Evolutionary conservation across 2,888 invertebrate genomes (phyloP), one percentile per base, ranked within the genome.

Genomic region (Luffia ferchaultella): DNA sequence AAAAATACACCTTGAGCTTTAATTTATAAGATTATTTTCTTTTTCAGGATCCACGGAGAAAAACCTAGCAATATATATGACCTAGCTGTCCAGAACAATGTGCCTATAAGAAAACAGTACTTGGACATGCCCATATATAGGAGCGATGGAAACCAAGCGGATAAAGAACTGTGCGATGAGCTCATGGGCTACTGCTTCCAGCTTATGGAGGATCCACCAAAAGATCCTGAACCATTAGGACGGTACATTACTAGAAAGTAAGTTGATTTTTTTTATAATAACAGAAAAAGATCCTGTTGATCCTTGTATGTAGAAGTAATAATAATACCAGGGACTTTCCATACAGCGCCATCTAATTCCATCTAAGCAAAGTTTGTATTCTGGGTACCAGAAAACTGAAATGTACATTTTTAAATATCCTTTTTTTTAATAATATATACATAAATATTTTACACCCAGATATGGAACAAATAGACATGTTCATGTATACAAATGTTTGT

Each of bases 41-140:
- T 5, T 15, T 20, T 2, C 57, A 78, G 79, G 79, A 76, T 79
- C 46, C 79, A 79, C 46, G 79, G 79, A 0, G 65, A 65, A 1
- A 46, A 52, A 0, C 50, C 55, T 0, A 74, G 68, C 12, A 52
- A 61, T 0, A 60, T 70, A 0, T 76, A 68, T 52, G 67, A 76
- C 0, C 41, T 68, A 0, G 75, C 70, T 0, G 20, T 63, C 0
- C 49, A 62, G 20, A 63, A 71, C 56, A 67, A 73, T 16, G 58
- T 77, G 0, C 46, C 62, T 0, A 5, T 73, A 0, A 3, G 64
- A 0, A 57, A 67, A 0, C 73, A 77, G 44, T 59, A 64, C 7
- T 16, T 70, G 2, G 50, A 56, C 0, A 62, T 68, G 40, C 58
- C 61, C 0, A 53, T 58, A 2, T 61, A 53, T 49, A 50, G 54